Evolutionary conservation across 2,888 invertebrate genomes (phyloP), one percentile per base, ranked within the genome.

Genomic region (Cryptocephalus primarius): DNA sequence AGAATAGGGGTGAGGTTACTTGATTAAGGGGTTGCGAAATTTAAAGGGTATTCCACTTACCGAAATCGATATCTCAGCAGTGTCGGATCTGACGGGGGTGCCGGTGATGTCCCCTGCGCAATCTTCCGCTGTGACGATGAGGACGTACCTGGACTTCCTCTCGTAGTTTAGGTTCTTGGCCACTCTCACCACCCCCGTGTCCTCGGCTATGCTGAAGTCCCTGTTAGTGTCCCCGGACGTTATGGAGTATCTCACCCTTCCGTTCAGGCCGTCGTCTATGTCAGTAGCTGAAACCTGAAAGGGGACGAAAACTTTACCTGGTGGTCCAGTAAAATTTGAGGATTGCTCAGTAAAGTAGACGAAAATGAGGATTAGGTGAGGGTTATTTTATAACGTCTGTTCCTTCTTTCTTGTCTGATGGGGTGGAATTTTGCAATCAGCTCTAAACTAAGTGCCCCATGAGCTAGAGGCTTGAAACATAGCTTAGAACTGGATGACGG

Each of bases 121-220:
- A 69, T 92, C 92, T 71, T 93, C 92, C 0, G 91, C 93, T 54
- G 83, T 81, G 32, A 96, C 84, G 1, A 81, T 86, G 52, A 96
- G 71, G 38, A 83, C 72, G 66, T 95, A 95, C 31, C 85, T 82
- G 39, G 85, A 80, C 65, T 88, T 88, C 33, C 93, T 77, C 73
- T 96, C 95, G 68, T 85, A 95, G 71, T 96, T 94, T 22, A 96
- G 75, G 66, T 90, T 90, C 72, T 93, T 92, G 32, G 91, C 90
- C 6, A 95, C 89, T 50, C 92, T 77, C 11, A 96, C 83, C 38
- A 90, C 80, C 1, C 95, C 95, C 8, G 88, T 85, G 65, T 93
- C 91, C 72, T 94, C 92, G 53, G 88, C 87, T 52, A 94, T 90
- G 64, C 84, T 86, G 64, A 93, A 91, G 70, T 93, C 92, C 51